Conservation (phyloP, 2,888 invertebrate species). For the Cephus spinipes region DNA sequence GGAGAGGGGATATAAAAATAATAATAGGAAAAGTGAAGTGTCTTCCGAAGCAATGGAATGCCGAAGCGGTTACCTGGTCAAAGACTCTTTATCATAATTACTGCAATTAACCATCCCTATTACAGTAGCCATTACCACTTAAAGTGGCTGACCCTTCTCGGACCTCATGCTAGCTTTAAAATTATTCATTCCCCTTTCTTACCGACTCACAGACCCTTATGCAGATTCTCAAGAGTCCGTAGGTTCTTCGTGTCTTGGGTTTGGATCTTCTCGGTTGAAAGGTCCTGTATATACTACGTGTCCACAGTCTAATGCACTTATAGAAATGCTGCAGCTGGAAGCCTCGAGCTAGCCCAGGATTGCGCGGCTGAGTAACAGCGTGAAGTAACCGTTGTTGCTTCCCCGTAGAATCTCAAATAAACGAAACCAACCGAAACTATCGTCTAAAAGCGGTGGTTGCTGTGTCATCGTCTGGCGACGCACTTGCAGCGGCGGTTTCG, state of each 20-base stretch:
- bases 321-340: not conserved
- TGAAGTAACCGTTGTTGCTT: conserved; percentile 9
- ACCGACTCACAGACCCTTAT: not conserved
- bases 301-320: not conserved
- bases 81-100: not conserved
- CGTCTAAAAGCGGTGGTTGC: conserved; percentile 46
- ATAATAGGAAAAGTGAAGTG: not conserved
- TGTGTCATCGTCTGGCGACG: conserved; percentile 56
- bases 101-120: not conserved
- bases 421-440: conserved; percentile 34
- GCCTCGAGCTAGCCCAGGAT: not conserved
- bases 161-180: not conserved
- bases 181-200: not conserved
- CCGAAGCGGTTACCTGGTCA: not conserved
- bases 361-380: conserved; percentile 3
- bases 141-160: not conserved
- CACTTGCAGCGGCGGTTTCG: conserved; percentile 18
- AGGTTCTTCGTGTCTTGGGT: not conserved
- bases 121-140: not conserved
- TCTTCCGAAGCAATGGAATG: not conserved
- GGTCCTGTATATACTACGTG: not conserved
- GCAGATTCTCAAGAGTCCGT: not conserved
- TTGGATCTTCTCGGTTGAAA: not conserved
- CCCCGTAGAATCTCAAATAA: conserved; percentile 40
- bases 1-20: not conserved